Evolutionary conservation across 2,888 invertebrate genomes (phyloP).

Genomic region (Muschampia plurimacula): DNA sequence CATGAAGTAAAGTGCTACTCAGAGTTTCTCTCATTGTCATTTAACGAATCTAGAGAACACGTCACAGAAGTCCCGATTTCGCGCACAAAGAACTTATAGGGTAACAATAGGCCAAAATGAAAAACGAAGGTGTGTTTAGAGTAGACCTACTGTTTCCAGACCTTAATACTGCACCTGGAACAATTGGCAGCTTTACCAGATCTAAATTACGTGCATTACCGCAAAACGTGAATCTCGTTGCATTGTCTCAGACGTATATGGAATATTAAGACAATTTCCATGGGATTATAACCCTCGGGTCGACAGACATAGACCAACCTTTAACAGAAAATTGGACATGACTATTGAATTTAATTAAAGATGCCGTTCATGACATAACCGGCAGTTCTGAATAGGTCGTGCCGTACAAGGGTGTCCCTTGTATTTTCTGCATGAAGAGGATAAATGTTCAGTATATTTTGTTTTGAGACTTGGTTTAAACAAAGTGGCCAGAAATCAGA

Average conservation of each 20-base stretch:
- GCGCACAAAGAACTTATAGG: neutral
- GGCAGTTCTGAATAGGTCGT: conserved; percentile 34
- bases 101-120: neutral
- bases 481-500: neutral
- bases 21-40: no score
- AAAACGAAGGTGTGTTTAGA: neutral
- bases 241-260: conserved; percentile 72
- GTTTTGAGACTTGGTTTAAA: neutral
- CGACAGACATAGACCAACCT: conserved; percentile 59
- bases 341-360: conserved; percentile 61
- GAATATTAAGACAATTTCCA: conserved; percentile 61
- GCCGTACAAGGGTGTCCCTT: conserved; percentile 22
- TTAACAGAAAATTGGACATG: conserved; percentile 64
- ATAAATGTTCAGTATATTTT: conserved; percentile 26
- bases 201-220: conserved; percentile 68
- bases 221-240: conserved; percentile 66
- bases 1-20: neutral
- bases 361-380: conserved; percentile 35
- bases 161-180: neutral
- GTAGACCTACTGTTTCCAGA: conserved; percentile 7
- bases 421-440: conserved; percentile 32
- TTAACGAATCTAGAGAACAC: no score
- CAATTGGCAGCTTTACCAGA: conserved; percentile 39
- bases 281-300: conserved; percentile 58
- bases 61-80: neutral